phyloP scores from a whole-genome alignment of 2,888 invertebrate genomes.

The Eilema depressum region DNA sequence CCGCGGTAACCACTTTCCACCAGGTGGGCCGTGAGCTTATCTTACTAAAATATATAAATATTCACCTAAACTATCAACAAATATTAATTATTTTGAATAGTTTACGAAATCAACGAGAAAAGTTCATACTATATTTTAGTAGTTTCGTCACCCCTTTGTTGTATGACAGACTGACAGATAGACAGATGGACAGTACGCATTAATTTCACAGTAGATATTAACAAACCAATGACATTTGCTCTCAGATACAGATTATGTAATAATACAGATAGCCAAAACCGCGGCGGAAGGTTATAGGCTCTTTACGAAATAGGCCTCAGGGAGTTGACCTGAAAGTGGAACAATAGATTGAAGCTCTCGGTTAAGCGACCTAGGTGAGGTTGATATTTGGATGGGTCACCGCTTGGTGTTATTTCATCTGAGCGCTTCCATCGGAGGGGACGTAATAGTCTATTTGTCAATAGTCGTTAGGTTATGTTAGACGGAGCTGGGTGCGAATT shows the following conservation, averaged over 20 bases:
- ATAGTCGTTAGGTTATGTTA: no score
- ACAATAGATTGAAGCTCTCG: no score
- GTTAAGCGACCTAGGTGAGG: no score
- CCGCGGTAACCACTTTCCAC: no score
- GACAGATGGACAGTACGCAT: constrained; percentile 8
- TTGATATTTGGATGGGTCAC: no score
- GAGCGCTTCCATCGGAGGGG: no score
- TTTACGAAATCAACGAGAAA: background rate
- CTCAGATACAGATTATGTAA: constrained; percentile 7
- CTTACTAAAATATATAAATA: no score
- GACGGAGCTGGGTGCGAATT: no score
- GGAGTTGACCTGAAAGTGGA: background rate
- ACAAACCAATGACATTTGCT: constrained; percentile 6
- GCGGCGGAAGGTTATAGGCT: background rate
- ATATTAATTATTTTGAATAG: background rate
- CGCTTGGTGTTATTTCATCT: no score
- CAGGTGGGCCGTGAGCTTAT: no score
- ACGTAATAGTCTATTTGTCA: no score
- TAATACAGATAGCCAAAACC: background rate
- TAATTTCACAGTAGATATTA: constrained; percentile 6
- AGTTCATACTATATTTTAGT: background rate
- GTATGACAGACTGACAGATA: constrained; percentile 8
- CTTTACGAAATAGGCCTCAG: constrained; percentile 9
- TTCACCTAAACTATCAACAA: no score
- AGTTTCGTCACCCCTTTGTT: background rate